Evolutionary conservation across 2,113 vertebrate species (phyloP), one percentile per base, ranked within the genome.

Genomic region (Phalacrocorax brasilianus): DNA sequence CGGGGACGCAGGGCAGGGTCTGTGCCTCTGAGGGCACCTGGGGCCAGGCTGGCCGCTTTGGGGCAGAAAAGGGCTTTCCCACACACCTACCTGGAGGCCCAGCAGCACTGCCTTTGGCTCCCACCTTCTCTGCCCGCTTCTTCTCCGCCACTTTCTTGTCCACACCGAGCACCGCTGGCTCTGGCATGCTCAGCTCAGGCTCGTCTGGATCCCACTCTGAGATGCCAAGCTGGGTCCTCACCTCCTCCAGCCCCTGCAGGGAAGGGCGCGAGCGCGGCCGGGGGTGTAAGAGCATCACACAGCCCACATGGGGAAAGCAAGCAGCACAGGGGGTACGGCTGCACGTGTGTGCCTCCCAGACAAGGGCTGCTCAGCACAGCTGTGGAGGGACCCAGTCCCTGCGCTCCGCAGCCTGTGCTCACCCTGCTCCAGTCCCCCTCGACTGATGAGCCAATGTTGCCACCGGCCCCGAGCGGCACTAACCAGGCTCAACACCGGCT

Each of bases 151-250:
- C 49, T 28, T 55, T 88, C 76, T 52, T 92, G 49, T 95, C 94
- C 55, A 12, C 89, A 7, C 72, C 2, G 11, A 58, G 91, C 2
- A 52, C 52, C 0, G 76, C 67, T 5, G 91, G 93, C 85, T 97
- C 97, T 4, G 94, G 83, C 92, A 97, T 93, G 73, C 94, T 97
- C 93, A 87, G 89, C 80, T 95, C 78, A 12, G 74, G 88, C 61
- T 83, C 3, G 9, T 86, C 95, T 3, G 6, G 50, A 18, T 89
- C 89, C 77, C 77, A 42, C 70, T 95, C 89, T 24, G 91, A 71
- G 71, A 88, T 2, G 11, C 92, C 87, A 30, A 59, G 63, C 11
- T 3, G 9, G 74, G 70, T 44, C 11, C 49, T 66, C 0, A 4
- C 33, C 70, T 58, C 68, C 83, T 89, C 88, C 81, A 96, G 65